These are phyloP conservation scores for Taxidea taxus DNA, from an alignment of 2,113 vertebrate genomes.

Conservation along the genomic window DNA sequence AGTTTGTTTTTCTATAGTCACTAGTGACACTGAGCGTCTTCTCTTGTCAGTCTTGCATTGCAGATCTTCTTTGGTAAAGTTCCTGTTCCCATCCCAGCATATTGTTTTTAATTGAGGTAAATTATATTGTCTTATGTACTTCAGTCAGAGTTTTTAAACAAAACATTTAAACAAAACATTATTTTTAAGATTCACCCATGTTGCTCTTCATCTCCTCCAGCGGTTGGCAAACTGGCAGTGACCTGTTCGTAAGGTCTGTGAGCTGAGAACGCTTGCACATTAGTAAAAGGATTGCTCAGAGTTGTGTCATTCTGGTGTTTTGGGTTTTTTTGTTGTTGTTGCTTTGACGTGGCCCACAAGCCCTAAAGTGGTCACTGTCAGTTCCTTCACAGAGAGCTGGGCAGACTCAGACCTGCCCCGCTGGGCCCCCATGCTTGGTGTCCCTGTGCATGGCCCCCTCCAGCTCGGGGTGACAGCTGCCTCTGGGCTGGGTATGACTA, in stretches of 20 bases:
- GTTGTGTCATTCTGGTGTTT: neutral
- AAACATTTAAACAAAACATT: too few relatives aligned
- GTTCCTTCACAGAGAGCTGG: neutral
- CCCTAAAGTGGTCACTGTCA: neutral
- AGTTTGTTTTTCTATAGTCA: neutral
- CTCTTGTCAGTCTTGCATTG: neutral
- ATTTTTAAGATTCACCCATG: too few relatives aligned
- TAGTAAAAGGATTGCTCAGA: neutral
- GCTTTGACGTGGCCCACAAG: neutral
- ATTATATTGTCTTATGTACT: neutral
- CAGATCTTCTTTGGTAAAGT: neutral
- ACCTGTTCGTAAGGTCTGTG: neutral
- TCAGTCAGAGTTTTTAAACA: neutral
- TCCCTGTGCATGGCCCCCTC: accelerated
- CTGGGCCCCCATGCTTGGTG: neutral
- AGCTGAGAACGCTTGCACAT: neutral
- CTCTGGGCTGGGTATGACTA: accelerated
- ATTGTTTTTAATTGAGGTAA: neutral
- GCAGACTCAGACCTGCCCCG: neutral
- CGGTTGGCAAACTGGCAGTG: neutral
- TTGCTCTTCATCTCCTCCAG: neutral
- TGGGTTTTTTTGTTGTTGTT: neutral
- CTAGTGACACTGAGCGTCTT: neutral
- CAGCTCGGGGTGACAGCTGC: neutral
- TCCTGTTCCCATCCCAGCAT: neutral